These are phyloP conservation scores for Pica pica DNA, from an alignment of 2,113 vertebrate species.

Conservation along the genomic window DNA sequence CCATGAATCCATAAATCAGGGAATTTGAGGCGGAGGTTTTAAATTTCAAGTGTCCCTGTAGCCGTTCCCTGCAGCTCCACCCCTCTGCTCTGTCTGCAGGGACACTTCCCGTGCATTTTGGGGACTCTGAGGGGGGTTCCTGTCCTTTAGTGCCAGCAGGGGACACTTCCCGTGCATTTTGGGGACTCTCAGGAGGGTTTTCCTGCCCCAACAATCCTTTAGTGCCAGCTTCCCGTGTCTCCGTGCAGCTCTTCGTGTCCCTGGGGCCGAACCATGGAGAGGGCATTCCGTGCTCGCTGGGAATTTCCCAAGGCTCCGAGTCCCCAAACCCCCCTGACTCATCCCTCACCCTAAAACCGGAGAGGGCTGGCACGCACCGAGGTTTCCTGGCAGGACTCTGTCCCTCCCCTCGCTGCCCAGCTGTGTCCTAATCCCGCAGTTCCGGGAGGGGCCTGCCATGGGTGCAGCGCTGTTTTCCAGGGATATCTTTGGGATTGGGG, in stretches of 20 bases:
- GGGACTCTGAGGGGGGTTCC: background rate
- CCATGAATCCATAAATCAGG: too few relatives aligned
- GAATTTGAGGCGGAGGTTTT: background rate
- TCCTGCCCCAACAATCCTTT: background rate
- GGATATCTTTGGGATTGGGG: background rate
- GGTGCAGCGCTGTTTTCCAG: background rate
- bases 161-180: background rate
- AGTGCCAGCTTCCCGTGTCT: accelerated
- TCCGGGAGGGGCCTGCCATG: background rate
- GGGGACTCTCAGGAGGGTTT: background rate
- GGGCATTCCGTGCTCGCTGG: too few relatives aligned
- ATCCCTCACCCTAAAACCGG: too few relatives aligned
- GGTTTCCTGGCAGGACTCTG: too few relatives aligned
- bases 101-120: background rate
- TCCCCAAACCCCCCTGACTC: too few relatives aligned
- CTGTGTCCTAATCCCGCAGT: too few relatives aligned
- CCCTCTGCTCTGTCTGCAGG: background rate
- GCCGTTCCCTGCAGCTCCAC: background rate
- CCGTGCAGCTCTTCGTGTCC: too few relatives aligned
- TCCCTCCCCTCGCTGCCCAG: too few relatives aligned
- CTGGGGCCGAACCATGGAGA: too few relatives aligned
- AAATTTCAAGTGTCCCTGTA: background rate
- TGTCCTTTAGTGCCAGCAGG: background rate
- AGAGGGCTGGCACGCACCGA: too few relatives aligned
- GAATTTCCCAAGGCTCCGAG: too few relatives aligned